phyloP scores from a whole-genome alignment of 2,888 invertebrate species.

The Drosophila melanosoma region DNA sequence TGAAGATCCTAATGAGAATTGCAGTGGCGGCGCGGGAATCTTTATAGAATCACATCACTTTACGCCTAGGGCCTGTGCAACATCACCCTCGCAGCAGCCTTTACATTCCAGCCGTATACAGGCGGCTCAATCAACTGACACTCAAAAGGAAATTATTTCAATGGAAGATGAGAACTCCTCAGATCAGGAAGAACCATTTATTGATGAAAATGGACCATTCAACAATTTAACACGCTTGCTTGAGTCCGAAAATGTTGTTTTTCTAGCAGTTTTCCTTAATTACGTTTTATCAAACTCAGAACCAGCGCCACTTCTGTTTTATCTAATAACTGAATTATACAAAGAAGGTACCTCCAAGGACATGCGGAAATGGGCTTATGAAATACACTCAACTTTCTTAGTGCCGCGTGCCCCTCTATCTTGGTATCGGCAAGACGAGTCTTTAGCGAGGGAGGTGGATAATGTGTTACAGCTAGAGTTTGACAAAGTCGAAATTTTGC shows the following conservation, averaged over 20 bases:
- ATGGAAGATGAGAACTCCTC: conserved; percentile 98
- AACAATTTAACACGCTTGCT: conserved; percentile 92
- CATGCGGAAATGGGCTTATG: conserved; percentile 99
- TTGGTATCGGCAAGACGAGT: conserved; percentile 87
- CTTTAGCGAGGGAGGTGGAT: conserved; percentile 95
- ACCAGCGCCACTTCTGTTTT: conserved; percentile 89
- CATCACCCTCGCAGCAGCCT: conserved; percentile 63
- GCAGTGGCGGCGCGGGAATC: conserved; percentile 61
- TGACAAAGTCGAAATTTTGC: conserved; percentile 95
- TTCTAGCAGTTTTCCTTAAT: conserved; percentile 97
- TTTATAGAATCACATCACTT: conserved; percentile 80
- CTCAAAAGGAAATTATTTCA: conserved; percentile 93
- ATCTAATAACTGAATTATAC: conserved; percentile 96
- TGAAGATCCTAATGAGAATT: conserved; percentile 69
- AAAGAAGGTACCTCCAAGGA: conserved; percentile 94
- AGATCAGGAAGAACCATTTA: conserved; percentile 91
- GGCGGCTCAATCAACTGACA: conserved; percentile 81
- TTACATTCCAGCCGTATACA: conserved; percentile 82
- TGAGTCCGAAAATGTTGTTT: conserved; percentile 91
- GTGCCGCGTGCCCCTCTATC: conserved; percentile 90
- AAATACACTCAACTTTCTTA: conserved; percentile 98
- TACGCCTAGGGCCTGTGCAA: conserved; percentile 69
- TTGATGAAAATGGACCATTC: conserved; percentile 95
- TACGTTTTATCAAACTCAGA: conserved; percentile 94
- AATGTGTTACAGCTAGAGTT: conserved; percentile 92